A percentile compares a stretch with the other conserved stretches of the same genome.
Conservation (phyloP, 2,888 invertebrate genomes). For the Harmothoe impar region DNA sequence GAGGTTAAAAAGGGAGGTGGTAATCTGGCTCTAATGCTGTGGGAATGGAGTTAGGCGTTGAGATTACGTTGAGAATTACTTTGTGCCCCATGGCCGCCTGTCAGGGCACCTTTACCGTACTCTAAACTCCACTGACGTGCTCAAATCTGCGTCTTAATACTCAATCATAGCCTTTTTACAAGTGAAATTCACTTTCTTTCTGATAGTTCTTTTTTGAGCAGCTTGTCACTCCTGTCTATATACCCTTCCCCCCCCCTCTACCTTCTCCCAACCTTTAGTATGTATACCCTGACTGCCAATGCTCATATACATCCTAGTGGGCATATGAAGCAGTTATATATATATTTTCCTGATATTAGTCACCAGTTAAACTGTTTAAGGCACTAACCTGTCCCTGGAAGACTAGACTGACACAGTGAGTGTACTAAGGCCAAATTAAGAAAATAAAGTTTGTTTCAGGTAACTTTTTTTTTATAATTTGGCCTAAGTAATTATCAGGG, state of each 20-base stretch:
- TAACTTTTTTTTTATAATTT: too few species aligned
- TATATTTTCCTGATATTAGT: too few species aligned
- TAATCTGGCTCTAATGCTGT: slow-evolving; percentile 39
- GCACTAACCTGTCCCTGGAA: too few species aligned
- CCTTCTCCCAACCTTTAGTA: too few species aligned
- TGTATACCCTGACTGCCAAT: too few species aligned
- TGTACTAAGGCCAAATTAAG: too few species aligned
- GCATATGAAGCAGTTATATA: too few species aligned
- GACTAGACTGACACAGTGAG: too few species aligned
- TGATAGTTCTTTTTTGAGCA: background rate
- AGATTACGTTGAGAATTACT: slow-evolving; percentile 41
- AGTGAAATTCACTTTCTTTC: background rate
- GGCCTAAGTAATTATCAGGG: too few species aligned
- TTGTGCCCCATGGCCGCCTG: background rate
- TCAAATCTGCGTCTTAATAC: background rate
- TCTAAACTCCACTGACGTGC: background rate
- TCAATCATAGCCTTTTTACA: background rate
- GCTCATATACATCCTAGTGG: too few species aligned
- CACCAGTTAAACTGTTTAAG: too few species aligned
- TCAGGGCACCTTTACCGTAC: background rate
- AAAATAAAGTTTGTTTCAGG: too few species aligned
- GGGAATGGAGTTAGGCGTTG: slow-evolving; percentile 51
- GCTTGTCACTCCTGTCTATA: background rate
- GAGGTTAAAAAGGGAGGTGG: background rate
- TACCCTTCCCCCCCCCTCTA: background rate